These are phyloP conservation scores for Riptortus pedestris DNA, from an alignment of 1,140 invertebrate genomes.

Conservation along the genomic window DNA sequence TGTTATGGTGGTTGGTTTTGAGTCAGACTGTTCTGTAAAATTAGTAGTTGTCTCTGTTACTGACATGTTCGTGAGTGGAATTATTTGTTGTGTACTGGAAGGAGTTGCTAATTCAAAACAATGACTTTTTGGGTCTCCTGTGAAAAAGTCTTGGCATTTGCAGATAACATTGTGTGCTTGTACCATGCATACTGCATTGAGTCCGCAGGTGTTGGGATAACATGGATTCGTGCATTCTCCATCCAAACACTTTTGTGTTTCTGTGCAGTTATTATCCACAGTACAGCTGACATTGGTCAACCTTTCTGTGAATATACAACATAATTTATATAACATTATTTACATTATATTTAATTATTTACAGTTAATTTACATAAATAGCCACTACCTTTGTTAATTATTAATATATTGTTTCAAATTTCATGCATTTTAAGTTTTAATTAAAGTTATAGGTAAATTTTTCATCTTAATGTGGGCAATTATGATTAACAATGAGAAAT, in stretches of 20 bases:
- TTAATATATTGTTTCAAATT: too few species aligned
- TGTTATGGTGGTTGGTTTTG: not conserved
- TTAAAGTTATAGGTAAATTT: too few species aligned
- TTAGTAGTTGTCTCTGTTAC: not conserved
- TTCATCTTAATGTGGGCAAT: too few species aligned
- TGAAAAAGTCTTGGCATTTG: constrained; percentile 37
- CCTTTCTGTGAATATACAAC: constrained; percentile 29
- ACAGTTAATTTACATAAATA: constrained; percentile 14
- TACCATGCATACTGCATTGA: constrained; percentile 46
- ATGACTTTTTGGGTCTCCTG: constrained; percentile 36
- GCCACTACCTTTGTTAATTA: too few species aligned
- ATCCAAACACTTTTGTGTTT: constrained; percentile 50
- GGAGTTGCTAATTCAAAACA: constrained; percentile 31
- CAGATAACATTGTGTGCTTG: constrained; percentile 46
- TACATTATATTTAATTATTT: constrained; percentile 11
- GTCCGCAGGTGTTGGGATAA: constrained; percentile 43
- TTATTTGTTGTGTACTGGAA: not conserved
- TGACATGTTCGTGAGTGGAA: not conserved
- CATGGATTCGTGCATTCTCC: constrained; percentile 56
- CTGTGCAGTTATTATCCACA: constrained; percentile 52
- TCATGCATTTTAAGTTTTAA: too few species aligned
- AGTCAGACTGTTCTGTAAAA: not conserved
- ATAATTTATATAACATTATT: constrained; percentile 22
- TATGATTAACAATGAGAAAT: too few species aligned
- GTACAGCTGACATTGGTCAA: constrained; percentile 38